Conservation (phyloP, 2,113 vertebrate genomes). For the Pelmatolapia mariae region DNA sequence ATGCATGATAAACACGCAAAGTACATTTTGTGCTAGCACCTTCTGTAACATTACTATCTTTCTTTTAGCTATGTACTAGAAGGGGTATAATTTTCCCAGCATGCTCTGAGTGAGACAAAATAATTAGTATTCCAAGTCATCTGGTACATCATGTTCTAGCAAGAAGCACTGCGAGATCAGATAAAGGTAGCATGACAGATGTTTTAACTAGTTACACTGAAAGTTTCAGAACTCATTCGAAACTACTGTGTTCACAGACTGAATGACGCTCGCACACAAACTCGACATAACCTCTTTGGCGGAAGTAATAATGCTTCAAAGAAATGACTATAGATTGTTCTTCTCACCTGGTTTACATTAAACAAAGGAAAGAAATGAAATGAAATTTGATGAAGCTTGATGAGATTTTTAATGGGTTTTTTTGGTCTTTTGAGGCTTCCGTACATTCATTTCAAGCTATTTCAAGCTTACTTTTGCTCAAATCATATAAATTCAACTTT, state of each 20-base stretch:
- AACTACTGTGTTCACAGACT: background rate
- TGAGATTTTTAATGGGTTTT: background rate
- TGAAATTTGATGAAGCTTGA: background rate
- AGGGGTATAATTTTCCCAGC: background rate
- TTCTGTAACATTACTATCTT: background rate
- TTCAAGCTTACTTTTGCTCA: background rate
- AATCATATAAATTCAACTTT: background rate
- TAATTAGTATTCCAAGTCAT: background rate
- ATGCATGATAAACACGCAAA: background rate
- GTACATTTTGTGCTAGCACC: background rate
- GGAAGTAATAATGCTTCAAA: background rate
- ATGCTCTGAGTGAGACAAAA: background rate
- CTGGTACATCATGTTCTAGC: background rate
- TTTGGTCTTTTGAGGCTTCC: background rate
- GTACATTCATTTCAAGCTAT: background rate
- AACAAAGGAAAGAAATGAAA: background rate
- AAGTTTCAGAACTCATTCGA: background rate
- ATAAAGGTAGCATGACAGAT: background rate
- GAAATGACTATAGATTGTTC: background rate
- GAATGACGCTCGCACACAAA: background rate
- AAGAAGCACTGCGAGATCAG: background rate
- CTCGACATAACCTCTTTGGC: background rate
- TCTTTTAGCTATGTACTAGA: background rate
- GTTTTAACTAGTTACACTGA: background rate
- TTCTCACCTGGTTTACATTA: background rate